These are phyloP conservation scores for Astatotilapia flaviijosephi DNA, from an alignment of 2,113 vertebrate species.

Conservation along the genomic window DNA sequence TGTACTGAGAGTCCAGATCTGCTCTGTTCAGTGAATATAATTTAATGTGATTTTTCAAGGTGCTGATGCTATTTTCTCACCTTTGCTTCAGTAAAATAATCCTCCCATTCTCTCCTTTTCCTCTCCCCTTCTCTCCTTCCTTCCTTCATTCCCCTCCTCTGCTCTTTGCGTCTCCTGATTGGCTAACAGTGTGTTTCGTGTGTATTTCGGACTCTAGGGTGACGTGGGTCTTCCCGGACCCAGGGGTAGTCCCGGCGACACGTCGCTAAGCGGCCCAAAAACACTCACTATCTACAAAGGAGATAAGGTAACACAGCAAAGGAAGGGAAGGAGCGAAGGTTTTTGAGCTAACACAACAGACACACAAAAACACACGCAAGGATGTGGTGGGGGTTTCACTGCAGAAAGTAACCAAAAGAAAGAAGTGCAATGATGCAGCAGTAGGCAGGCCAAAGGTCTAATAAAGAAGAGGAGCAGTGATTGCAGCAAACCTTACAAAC, in stretches of 20 bases:
- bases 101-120: background rate
- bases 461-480: constrained; percentile 43
- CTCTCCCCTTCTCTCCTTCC: background rate
- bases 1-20: background rate
- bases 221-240: constrained; percentile 71
- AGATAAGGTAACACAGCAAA: constrained; percentile 72
- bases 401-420: background rate
- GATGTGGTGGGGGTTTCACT: background rate
- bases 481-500: constrained; percentile 11
- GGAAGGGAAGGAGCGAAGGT: constrained; percentile 26
- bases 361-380: background rate
- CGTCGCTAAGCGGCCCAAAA: constrained; percentile 45
- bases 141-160: background rate
- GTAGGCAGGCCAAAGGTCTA: background rate
- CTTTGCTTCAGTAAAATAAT: background rate
- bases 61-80: background rate
- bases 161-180: background rate
- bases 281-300: constrained; percentile 76
- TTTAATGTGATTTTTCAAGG: background rate
- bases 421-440: background rate
- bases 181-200: constrained; percentile 53
- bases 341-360: background rate
- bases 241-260: constrained; percentile 65
- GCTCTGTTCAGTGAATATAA: background rate
- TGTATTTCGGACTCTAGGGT: constrained; percentile 70